Percentiles rank a stretch among this genome's conserved stretches.
These are phyloP conservation scores for Calidris pugnax DNA, from an alignment of 2,113 vertebrate genomes.

Conservation along the genomic window DNA sequence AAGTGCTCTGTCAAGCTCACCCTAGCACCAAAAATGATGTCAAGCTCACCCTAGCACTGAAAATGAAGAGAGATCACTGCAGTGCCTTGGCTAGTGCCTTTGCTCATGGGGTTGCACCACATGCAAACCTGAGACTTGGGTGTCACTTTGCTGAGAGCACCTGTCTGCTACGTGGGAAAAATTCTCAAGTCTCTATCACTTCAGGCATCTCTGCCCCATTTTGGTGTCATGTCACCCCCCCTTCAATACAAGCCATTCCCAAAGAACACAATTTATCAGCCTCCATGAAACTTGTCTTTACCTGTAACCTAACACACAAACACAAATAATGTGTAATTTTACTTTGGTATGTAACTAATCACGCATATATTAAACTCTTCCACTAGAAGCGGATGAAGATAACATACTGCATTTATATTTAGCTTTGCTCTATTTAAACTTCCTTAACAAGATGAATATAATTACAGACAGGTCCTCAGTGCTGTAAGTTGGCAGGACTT, in stretches of 20 bases:
- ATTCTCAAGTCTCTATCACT: not conserved
- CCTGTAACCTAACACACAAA: not conserved
- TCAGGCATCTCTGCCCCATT: not conserved
- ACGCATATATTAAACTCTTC: not conserved
- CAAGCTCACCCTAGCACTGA: not conserved
- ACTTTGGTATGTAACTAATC: not conserved
- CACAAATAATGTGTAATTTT: not conserved
- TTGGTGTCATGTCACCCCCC: rapidly evolving
- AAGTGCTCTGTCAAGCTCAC: not conserved
- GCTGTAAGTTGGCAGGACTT: not conserved
- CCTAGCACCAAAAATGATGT: too few species aligned
- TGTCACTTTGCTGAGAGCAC: not conserved
- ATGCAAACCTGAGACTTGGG: not conserved
- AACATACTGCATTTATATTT: conserved; percentile 2
- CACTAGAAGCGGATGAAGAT: not conserved
- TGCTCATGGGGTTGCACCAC: not conserved
- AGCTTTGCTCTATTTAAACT: not conserved
- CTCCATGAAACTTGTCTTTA: not conserved
- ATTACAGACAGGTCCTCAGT: not conserved
- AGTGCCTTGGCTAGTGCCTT: not conserved
- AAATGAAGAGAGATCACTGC: not conserved
- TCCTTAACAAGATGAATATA: conserved; percentile 3
- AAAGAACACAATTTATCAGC: not conserved
- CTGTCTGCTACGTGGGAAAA: not conserved
- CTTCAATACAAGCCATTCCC: not conserved